Base-by-base conservation (phyloP, 1,140 invertebrate species). In the Pseudomyrmex flavicornis region DNA sequence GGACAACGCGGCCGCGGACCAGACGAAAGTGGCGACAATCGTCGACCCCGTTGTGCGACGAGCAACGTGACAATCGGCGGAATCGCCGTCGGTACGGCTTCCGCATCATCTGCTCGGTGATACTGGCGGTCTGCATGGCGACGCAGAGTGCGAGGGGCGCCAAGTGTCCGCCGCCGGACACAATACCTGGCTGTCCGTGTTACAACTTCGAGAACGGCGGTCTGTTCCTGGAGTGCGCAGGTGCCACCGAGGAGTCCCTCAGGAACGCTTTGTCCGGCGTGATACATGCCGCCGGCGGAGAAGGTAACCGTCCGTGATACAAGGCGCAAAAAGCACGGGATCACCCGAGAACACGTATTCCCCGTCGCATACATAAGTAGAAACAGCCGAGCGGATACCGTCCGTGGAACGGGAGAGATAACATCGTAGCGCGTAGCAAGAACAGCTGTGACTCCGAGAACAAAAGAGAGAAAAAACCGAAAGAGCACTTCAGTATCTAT, bases 121-220 rank as follows among this genome's bases (percentile, higher is more conserved):
- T 90, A 35, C 63, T 91, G 73, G 89, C 88, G 9, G 89, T 85
- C 22, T 91, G 88, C 65, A 90, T 92, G 83, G 87, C 87, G 10
- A 68, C 85, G 0, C 88, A 90, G 83, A 90, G 91, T 63, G 85
- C 91, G 3, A 90, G 79, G 8, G 77, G 83, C 59, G 82, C 85
- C 75, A 92, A 94, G 82, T 95, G 93, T 73, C 94, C 94, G 15
- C 92, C 92, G 10, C 92, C 92, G 61, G 94, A 95, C 84, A 90
- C 91, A 58, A 94, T 95, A 83, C 93, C 93, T 63, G 93, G 93
- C 82, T 99, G 98, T 94, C 97, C 97, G 1, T 98, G 98, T 94
- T 98, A 98, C 95, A 97, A 97, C 94, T 97, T 98, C 93, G 97
- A 98, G 93, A 97, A 98, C 95, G 98, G 97, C 95, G 98, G 97